These are phyloP conservation scores for Leptinotarsa peninsularis DNA, from an alignment of 2,888 invertebrate genomes.

Conservation along the genomic window DNA sequence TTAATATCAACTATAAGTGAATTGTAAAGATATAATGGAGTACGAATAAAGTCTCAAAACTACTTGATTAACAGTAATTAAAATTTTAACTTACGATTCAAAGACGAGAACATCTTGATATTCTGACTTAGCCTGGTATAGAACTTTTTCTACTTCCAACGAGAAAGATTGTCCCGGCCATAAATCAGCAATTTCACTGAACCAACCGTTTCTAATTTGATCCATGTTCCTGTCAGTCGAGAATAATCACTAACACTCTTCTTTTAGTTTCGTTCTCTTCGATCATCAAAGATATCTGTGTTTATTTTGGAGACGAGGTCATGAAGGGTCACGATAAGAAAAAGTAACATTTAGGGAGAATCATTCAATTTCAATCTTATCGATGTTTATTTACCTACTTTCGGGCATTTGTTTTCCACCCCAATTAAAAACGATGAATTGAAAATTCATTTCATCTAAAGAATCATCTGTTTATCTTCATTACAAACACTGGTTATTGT, in stretches of 20 bases:
- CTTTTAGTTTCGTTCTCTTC: not conserved
- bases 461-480: no score
- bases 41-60: no score
- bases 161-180: constrained; percentile 94
- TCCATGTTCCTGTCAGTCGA: constrained; percentile 54
- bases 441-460: no score
- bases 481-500: no score
- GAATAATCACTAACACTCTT: not conserved
- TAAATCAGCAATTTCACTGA: constrained; percentile 88
- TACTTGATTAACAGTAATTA: not conserved
- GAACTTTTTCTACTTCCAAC: constrained; percentile 82
- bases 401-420: no score
- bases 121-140: constrained; percentile 82
- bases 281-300: not conserved
- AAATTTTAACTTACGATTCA: constrained; percentile 67
- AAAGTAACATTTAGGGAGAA: no score
- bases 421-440: no score
- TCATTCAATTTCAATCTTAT: no score
- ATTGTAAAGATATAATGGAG: no score
- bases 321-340: no score
- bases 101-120: constrained; percentile 86
- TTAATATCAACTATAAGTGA: no score
- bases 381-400: no score
- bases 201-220: constrained; percentile 85
- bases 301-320: not conserved